Evolutionary conservation across 2,888 invertebrate genomes (phyloP).

Genomic region (Micoletzkya japonica): DNA sequence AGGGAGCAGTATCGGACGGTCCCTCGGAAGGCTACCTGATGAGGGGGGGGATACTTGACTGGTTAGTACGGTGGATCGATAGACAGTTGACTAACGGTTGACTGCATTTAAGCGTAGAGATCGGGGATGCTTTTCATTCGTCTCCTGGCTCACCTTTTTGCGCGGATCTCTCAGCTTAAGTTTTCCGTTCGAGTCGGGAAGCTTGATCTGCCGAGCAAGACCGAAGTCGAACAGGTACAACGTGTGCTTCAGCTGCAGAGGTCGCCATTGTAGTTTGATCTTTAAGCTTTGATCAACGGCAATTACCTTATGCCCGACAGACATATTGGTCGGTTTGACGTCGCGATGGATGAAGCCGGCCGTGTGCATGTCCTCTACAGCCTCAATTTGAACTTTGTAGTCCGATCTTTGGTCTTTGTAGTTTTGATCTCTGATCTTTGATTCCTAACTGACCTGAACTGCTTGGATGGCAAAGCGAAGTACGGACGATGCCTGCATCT

Average conservation of each 20-base stretch:
- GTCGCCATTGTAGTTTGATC: slow-evolving; percentile 27
- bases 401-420: too few species aligned
- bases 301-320: slow-evolving; percentile 22
- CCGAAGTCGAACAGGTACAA: slow-evolving; percentile 59
- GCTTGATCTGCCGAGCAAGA: slow-evolving; percentile 52
- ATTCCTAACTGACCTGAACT: slow-evolving; percentile 31
- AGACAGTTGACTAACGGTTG: too few species aligned
- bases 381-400: too few species aligned
- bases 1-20: slow-evolving; percentile 97
- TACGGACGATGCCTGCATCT: slow-evolving; percentile 39
- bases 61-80: slow-evolving; percentile 1
- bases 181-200: slow-evolving; percentile 80
- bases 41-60: neutral
- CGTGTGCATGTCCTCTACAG: slow-evolving; percentile 49
- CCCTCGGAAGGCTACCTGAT: slow-evolving; percentile 79
- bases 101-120: too few species aligned
- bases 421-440: neutral
- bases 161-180: slow-evolving; percentile 50
- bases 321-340: slow-evolving; percentile 28
- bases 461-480: slow-evolving; percentile 48
- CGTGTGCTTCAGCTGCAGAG: slow-evolving; percentile 28
- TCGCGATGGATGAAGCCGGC: slow-evolving; percentile 52
- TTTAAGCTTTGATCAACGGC: slow-evolving; percentile 48
- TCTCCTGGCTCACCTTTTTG: slow-evolving; percentile 36
- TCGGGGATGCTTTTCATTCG: neutral